Base-by-base conservation (phyloP, 92 coral and sea anemone genomes). In the Epizoanthus stellaris region DNA sequence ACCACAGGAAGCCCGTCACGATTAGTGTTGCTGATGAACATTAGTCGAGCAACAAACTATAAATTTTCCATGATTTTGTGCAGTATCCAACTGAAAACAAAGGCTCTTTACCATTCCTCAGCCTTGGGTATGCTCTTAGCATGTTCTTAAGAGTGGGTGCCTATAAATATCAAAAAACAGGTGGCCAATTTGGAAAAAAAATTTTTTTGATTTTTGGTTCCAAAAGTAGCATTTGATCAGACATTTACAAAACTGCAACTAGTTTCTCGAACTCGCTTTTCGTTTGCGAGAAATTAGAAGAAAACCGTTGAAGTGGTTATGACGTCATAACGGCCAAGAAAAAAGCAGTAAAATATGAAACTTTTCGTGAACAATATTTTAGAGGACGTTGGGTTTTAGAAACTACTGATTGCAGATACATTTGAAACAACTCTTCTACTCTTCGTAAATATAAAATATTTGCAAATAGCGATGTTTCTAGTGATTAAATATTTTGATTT, bases 191-290 rank as follows among this genome's bases (percentile, higher is more conserved):
- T 67, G 4, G 72, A 67, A 67, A 67, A 67, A 67, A 20, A 67
- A 25, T 1, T n/a, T 2, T 25, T 67, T 4, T 67, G 0, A 2
- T 3, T n/a, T n/a, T 67, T 20, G 45, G 1, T 67, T 16, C 67
- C 19, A 62, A 6, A 62, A 62, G 67, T 62, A 62, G 67, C 67
- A 62, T 62, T 62, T 62, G 67, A 62, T 62, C 67, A 62, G 67
- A 62, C 67, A 62, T 62, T 6, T 62, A 16, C 5, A 67, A 21
- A 67, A 67, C 72, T 67, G 40, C 72, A 67, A 67, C 15, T 67
- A 67, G 72, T 67, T 25, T 67, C 72, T 67, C 72, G 72, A 67
- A 30, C 70, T 66, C 6, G 70, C 70, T 66, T 66, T 66, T 66
- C 70, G 70, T 66, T 66, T 67, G 72, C 72, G 72, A 67, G 72